Conservation (phyloP, 92 coral and sea anemone genomes). For the Phenganax marumi region DNA sequence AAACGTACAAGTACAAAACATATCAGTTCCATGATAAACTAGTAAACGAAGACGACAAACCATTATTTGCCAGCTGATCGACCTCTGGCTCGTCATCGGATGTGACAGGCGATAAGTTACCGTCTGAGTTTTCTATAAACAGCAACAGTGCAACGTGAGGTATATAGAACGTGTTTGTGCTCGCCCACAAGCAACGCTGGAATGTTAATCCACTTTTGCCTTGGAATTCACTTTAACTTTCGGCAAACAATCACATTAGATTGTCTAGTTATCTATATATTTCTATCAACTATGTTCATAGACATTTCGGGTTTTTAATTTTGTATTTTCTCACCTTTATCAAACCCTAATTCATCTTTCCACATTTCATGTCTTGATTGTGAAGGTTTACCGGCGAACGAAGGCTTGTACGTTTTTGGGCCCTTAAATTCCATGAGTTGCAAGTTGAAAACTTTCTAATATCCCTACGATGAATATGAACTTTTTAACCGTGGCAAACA, state of each 20-base stretch:
- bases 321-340: slow-evolving; percentile 54
- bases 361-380: slow-evolving; percentile 88
- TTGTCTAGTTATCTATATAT: background rate
- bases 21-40: too few species aligned
- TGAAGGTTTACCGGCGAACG: slow-evolving; percentile 72
- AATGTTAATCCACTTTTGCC: slow-evolving; percentile 3
- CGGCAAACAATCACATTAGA: background rate
- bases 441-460: background rate
- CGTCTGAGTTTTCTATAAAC: slow-evolving; percentile 47
- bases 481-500: background rate
- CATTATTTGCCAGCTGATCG: slow-evolving; percentile 69
- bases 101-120: slow-evolving; percentile 57
- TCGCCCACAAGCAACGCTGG: background rate
- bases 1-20: background rate
- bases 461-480: background rate
- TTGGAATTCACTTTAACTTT: background rate
- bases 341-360: slow-evolving; percentile 78
- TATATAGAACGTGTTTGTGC: background rate
- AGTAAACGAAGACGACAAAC: slow-evolving; percentile 32
- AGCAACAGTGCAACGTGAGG: slow-evolving; percentile 38
- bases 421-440: slow-evolving; percentile 64
- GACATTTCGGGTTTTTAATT: background rate
- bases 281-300: background rate
- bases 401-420: slow-evolving; percentile 83
- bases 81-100: slow-evolving; percentile 90